Evolutionary conservation across 2,888 invertebrate species (phyloP).

Genomic region (Spodoptera exigua): DNA sequence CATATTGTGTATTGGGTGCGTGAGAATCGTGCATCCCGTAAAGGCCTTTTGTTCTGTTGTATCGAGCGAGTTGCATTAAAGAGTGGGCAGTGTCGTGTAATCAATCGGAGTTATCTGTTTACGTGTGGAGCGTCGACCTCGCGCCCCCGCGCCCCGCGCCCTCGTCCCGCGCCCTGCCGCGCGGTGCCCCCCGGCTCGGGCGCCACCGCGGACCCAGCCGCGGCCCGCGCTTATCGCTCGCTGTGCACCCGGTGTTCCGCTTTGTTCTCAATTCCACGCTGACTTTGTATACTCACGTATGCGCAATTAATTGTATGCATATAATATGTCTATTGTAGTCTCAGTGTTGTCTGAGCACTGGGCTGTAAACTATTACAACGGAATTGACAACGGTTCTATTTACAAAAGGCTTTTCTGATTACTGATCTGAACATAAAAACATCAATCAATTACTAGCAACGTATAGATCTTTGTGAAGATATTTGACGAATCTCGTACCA

Average conservation of each 20-base stretch:
- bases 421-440: not conserved
- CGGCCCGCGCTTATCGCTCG: slow-evolving; percentile 65
- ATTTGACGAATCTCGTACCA: not conserved
- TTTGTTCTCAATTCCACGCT: slow-evolving; percentile 72
- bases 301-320: slow-evolving; percentile 44
- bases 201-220: slow-evolving; percentile 50
- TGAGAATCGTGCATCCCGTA: slow-evolving; percentile 28
- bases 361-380: not conserved
- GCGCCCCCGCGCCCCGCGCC: slow-evolving; percentile 52
- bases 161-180: slow-evolving; percentile 39
- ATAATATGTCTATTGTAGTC: slow-evolving; percentile 26
- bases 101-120: slow-evolving; percentile 83
- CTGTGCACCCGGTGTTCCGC: slow-evolving; percentile 74
- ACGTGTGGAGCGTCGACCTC: slow-evolving; percentile 78
- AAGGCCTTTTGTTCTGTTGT: slow-evolving; percentile 53
- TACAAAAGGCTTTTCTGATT: not conserved
- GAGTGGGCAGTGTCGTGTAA: slow-evolving; percentile 76
- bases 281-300: slow-evolving; percentile 46
- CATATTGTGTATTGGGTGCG: slow-evolving; percentile 15
- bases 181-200: slow-evolving; percentile 37
- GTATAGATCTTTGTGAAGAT: not conserved
- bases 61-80: slow-evolving; percentile 52
- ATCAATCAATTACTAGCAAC: too few species aligned
- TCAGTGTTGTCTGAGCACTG: not conserved
- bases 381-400: not conserved